These are phyloP conservation scores for Drosophila rubida DNA, from an alignment of 2,888 invertebrate species.

Conservation along the genomic window DNA sequence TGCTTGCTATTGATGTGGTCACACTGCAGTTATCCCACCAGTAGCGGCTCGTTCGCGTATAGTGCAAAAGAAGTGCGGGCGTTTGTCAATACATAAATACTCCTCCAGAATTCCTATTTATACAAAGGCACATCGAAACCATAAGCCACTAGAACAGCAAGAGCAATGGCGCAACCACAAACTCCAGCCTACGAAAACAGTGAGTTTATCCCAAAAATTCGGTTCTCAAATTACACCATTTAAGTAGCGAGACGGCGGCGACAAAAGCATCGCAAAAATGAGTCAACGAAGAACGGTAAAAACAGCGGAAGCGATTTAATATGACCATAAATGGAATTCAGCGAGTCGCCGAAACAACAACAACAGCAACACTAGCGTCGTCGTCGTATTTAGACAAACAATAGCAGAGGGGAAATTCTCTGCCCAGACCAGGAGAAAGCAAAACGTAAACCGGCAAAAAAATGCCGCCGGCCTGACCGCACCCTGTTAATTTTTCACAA, in stretches of 20 bases:
- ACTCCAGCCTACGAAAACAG: constrained; percentile 82
- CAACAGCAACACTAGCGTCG: constrained; percentile 6
- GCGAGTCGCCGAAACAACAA: constrained; percentile 18
- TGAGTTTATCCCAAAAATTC: constrained; percentile 64
- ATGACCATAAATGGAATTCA: constrained; percentile 76
- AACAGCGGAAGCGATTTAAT: constrained; percentile 65
- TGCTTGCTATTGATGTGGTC: not conserved
- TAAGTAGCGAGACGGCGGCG: constrained; percentile 13
- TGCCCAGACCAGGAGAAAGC: constrained; percentile 38
- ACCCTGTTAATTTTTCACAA: constrained; percentile 49
- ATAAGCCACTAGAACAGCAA: constrained; percentile 25
- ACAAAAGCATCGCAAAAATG: constrained; percentile 45
- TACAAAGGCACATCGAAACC: constrained; percentile 30
- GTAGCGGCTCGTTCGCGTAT: constrained; percentile 12
- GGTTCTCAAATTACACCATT: constrained; percentile 19
- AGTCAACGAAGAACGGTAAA: constrained; percentile 76
- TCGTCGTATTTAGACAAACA: constrained; percentile 45
- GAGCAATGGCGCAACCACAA: constrained; percentile 82
- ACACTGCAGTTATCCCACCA: constrained; percentile 1
- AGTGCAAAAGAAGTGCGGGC: constrained; percentile 55
- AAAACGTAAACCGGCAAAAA: constrained; percentile 35
- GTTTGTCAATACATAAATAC: constrained; percentile 44
- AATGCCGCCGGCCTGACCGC: constrained; percentile 46
- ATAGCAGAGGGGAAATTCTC: constrained; percentile 9
- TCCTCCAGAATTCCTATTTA: constrained; percentile 44